Conservation (phyloP, 2,888 invertebrate genomes). For the Lottia gigantea region DNA sequence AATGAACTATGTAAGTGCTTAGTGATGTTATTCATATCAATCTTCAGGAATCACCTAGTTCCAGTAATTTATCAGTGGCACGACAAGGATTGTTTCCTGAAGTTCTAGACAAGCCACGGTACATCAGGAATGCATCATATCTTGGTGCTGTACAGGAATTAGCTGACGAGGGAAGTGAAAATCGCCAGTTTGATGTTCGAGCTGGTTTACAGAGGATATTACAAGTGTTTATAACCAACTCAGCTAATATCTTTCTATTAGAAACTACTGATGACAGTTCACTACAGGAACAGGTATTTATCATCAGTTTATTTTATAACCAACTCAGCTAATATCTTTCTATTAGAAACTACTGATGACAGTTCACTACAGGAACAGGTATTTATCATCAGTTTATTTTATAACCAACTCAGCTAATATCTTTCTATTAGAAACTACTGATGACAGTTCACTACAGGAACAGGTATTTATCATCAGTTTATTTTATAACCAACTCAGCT, state of each 20-base stretch:
- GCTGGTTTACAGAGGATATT: slow-evolving; percentile 78
- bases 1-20: too few species aligned
- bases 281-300: slow-evolving; percentile 52
- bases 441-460: too few species aligned
- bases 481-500: too few species aligned
- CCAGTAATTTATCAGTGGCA: slow-evolving; percentile 38
- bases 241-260: slow-evolving; percentile 86
- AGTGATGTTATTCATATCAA: neutral
- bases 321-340: too few species aligned
- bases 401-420: too few species aligned
- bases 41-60: slow-evolving; percentile 48
- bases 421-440: too few species aligned
- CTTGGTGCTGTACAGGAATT: slow-evolving; percentile 58
- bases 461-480: too few species aligned
- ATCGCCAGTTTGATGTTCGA: slow-evolving; percentile 49
- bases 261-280: slow-evolving; percentile 42
- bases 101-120: slow-evolving; percentile 28
- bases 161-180: slow-evolving; percentile 47
- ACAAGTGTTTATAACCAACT: slow-evolving; percentile 89
- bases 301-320: too few species aligned
- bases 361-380: too few species aligned
- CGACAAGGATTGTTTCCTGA: slow-evolving; percentile 29
- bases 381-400: too few species aligned
- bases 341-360: too few species aligned
- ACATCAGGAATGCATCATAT: slow-evolving; percentile 56